These are phyloP conservation scores for Slavum lentiscoides DNA, from an alignment of 2,888 invertebrate genomes.

Conservation along the genomic window DNA sequence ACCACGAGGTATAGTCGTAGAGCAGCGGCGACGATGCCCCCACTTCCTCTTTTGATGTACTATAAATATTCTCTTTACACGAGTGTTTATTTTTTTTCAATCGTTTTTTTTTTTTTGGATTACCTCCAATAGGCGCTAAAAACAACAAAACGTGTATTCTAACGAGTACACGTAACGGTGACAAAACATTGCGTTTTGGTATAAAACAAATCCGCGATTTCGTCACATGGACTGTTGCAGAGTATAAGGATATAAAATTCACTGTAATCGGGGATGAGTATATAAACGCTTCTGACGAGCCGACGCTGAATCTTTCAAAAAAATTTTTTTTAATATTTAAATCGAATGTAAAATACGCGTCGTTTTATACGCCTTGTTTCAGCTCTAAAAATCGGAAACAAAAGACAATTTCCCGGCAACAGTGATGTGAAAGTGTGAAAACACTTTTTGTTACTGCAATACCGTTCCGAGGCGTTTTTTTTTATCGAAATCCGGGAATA, in stretches of 20 bases:
- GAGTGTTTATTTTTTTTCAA: background rate
- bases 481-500: no score
- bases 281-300: no score
- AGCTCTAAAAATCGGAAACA: no score
- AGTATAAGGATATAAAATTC: background rate
- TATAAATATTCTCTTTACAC: constrained; percentile 14
- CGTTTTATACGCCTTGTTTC: no score
- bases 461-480: no score
- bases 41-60: constrained; percentile 14
- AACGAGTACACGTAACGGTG: background rate
- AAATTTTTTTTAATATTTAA: no score
- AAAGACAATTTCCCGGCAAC: no score
- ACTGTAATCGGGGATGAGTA: no score
- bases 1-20: background rate
- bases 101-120: background rate
- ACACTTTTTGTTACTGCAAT: no score
- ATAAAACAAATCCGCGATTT: background rate
- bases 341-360: no score
- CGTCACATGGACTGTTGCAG: background rate
- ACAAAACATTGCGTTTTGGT: constrained; percentile 11
- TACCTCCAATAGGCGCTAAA: background rate
- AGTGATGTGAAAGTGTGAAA: no score
- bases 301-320: no score
- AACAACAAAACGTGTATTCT: background rate
- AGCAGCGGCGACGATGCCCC: background rate